These are phyloP conservation scores for Drosophila lowei DNA, from an alignment of 1,140 invertebrate species.

Conservation along the genomic window DNA sequence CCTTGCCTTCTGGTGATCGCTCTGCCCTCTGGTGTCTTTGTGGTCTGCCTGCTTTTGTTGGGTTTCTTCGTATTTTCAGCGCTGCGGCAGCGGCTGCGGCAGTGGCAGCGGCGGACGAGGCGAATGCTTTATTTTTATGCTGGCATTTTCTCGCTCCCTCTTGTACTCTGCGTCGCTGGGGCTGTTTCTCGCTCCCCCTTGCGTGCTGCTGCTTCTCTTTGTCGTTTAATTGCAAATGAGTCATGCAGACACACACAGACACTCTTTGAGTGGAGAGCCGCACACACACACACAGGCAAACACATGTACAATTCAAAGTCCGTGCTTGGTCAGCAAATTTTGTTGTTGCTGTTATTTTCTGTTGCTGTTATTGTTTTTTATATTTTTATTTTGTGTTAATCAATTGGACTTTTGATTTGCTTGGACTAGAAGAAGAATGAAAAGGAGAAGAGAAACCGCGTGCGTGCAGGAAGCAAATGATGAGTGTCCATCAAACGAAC, in stretches of 20 bases:
- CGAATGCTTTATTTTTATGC: constrained; percentile 76
- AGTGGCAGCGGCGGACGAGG: constrained; percentile 36
- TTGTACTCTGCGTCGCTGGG: background rate
- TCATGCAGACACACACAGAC: constrained; percentile 60
- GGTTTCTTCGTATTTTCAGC: constrained; percentile 46
- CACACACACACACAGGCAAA: constrained; percentile 33
- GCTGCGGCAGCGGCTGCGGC: constrained; percentile 22
- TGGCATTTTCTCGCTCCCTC: constrained; percentile 63
- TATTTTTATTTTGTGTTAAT: constrained; percentile 45
- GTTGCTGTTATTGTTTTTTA: too few species aligned
- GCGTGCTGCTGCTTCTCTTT: constrained; percentile 42
- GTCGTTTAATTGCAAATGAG: constrained; percentile 79
- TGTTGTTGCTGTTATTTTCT: constrained; percentile 1
- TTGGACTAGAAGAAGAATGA: constrained; percentile 2
- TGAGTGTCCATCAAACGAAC: constrained; percentile 38
- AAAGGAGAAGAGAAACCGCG: constrained; percentile 14
- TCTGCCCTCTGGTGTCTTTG: constrained; percentile 39
- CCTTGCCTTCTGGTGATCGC: too few species aligned
- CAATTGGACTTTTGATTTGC: constrained; percentile 46
- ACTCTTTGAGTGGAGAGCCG: constrained; percentile 1
- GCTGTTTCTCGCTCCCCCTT: constrained; percentile 1
- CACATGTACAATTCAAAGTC: constrained; percentile 63
- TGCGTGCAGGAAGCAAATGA: constrained; percentile 55
- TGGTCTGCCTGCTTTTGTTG: constrained; percentile 59
- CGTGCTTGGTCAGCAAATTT: constrained; percentile 55